These are phyloP conservation scores for Neostethus bicornis DNA, from an alignment of 2,797 vertebrate genomes.

Conservation along the genomic window DNA sequence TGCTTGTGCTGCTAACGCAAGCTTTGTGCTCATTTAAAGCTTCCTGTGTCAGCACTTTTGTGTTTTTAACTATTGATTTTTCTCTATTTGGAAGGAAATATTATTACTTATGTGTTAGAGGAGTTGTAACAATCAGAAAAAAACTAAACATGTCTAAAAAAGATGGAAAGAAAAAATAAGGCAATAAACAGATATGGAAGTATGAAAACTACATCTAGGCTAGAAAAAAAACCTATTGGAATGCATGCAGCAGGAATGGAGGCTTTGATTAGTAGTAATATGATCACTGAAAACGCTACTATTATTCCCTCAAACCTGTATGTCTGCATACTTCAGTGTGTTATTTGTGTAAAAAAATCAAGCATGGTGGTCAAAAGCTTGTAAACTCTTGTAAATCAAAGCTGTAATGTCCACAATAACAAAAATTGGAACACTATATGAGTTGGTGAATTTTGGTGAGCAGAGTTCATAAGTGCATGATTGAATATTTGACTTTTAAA, in stretches of 20 bases:
- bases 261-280: neutral
- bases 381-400: conserved; percentile 22
- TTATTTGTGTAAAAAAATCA: neutral
- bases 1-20: neutral
- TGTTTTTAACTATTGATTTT: neutral
- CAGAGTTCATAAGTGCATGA: conserved; percentile 55
- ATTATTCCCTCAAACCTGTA: neutral
- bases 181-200: too few relatives aligned
- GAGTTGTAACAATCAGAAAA: too few relatives aligned
- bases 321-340: neutral
- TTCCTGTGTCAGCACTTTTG: neutral
- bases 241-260: neutral
- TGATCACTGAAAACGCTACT: neutral
- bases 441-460: too few relatives aligned
- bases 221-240: too few relatives aligned
- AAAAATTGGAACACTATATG: too few relatives aligned
- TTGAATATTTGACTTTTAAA: conserved; percentile 54
- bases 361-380: conserved; percentile 14
- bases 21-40: neutral
- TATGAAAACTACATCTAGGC: too few relatives aligned
- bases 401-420: neutral
- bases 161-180: too few relatives aligned
- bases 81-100: neutral
- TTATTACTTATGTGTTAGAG: neutral
- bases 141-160: too few relatives aligned